These are phyloP conservation scores for Drosophila nigrodunni DNA, from an alignment of 1,140 invertebrate genomes.

Conservation along the genomic window DNA sequence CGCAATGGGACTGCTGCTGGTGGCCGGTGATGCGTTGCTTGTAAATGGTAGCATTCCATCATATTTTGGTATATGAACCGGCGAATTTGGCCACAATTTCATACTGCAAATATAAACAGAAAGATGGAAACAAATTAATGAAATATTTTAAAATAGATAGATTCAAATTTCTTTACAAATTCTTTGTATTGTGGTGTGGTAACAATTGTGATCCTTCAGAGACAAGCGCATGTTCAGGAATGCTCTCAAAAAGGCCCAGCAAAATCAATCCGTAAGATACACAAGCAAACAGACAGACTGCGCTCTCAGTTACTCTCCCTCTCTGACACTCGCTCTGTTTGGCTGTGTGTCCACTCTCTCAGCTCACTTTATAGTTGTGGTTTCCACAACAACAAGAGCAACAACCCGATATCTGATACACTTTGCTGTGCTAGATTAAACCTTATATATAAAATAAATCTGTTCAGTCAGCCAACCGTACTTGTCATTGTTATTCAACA, in stretches of 20 bases:
- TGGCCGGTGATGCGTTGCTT: conserved; percentile 69
- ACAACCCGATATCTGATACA: conserved; percentile 37
- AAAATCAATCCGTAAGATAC: conserved; percentile 32
- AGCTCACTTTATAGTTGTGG: background rate
- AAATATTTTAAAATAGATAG: background rate
- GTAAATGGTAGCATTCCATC: conserved; percentile 80
- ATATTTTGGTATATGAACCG: conserved; percentile 84
- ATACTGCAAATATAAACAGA: conserved; percentile 56
- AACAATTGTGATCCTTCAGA: conserved; percentile 67
- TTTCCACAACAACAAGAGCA: background rate
- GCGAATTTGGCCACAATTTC: conserved; percentile 84
- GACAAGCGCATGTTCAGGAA: conserved; percentile 76
- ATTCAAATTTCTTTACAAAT: conserved; percentile 54
- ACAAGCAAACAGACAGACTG: conserved; percentile 1
- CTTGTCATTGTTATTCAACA: conserved; percentile 35
- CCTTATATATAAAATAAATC: conserved; percentile 11
- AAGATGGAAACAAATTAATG: background rate
- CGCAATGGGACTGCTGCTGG: conserved; percentile 78
- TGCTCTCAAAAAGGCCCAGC: conserved; percentile 33
- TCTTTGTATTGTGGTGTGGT: conserved; percentile 23
- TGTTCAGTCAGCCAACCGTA: conserved; percentile 37
- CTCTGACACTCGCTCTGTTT: conserved; percentile 24
- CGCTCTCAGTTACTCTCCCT: conserved; percentile 1
- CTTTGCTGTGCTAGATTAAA: conserved; percentile 49
- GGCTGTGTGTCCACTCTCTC: background rate